A percentile compares a stretch with the other conserved stretches of the same genome.
Conservation (phyloP, 2,113 vertebrate genomes). For the Paedocypris sp. region DNA sequence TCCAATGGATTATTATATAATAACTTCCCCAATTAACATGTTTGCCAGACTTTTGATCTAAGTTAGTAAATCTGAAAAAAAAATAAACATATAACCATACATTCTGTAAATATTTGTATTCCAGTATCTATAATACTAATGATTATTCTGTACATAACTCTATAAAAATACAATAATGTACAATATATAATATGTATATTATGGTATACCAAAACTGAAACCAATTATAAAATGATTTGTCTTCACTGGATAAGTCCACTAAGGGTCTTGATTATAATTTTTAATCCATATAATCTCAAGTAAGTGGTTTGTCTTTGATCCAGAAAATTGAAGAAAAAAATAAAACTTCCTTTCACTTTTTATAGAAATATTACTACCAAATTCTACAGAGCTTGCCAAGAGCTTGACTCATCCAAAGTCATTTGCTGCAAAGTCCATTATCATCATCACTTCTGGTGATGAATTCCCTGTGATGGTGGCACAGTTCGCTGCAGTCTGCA, state of each 20-base stretch:
- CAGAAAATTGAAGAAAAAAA: background rate
- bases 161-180: too few relatives aligned
- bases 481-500: slow-evolving; percentile 65
- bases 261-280: background rate
- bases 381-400: slow-evolving; percentile 58
- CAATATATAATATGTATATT: too few relatives aligned
- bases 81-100: too few relatives aligned
- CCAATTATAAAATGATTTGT: too few relatives aligned
- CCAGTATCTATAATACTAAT: too few relatives aligned
- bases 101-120: too few relatives aligned
- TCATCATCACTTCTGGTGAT: slow-evolving; percentile 70
- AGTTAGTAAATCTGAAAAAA: too few relatives aligned
- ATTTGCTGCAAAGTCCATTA: slow-evolving; percentile 84
- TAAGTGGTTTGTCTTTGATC: slow-evolving; percentile 1
- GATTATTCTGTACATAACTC: too few relatives aligned
- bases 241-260: background rate
- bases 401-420: slow-evolving; percentile 69
- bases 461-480: slow-evolving; percentile 74
- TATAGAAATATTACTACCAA: slow-evolving; percentile 51
- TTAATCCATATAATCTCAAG: background rate
- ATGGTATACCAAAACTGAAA: too few relatives aligned
- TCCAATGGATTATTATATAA: too few relatives aligned
- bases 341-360: slow-evolving; percentile 27
- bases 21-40: too few relatives aligned
- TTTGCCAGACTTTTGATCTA: too few relatives aligned